A percentile compares a stretch with the other conserved stretches of the same genome.
These are phyloP conservation scores for Cataglyphis cursor DNA, from an alignment of 2,888 invertebrate species.

Conservation along the genomic window DNA sequence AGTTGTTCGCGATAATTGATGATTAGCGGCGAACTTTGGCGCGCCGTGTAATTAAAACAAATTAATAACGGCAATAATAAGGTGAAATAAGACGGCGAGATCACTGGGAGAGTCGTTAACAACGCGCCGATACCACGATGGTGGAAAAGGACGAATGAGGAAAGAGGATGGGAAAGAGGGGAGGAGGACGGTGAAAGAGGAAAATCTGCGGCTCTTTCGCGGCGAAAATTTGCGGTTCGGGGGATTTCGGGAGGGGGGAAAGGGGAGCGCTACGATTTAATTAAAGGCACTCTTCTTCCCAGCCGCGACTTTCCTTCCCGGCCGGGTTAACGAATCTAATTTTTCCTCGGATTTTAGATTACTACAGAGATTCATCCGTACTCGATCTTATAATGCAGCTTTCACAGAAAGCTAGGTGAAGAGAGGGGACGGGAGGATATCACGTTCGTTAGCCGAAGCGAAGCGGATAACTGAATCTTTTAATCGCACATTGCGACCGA, in stretches of 20 bases:
- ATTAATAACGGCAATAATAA: conserved; percentile 78
- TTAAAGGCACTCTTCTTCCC: conserved; percentile 65
- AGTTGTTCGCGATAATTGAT: conserved; percentile 81
- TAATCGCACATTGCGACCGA: conserved; percentile 64
- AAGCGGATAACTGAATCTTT: conserved; percentile 69
- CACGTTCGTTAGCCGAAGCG: conserved; percentile 65
- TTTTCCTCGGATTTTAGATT: conserved; percentile 76
- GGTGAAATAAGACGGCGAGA: conserved; percentile 73
- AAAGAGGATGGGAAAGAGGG: background rate
- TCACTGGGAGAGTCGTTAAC: conserved; percentile 61
- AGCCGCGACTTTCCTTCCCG: conserved; percentile 65
- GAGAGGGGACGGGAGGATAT: conserved; percentile 29
- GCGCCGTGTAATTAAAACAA: conserved; percentile 82
- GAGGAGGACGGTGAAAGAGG: background rate
- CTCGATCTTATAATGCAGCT: conserved; percentile 71
- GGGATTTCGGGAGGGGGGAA: conserved; percentile 22
- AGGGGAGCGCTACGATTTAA: conserved; percentile 72
- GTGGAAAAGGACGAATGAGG: conserved; percentile 19
- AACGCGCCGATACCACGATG: conserved; percentile 31
- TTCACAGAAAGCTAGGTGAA: conserved; percentile 32
- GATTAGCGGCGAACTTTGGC: conserved; percentile 77
- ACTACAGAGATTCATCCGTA: conserved; percentile 69
- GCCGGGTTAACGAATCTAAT: conserved; percentile 76
- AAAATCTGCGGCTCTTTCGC: conserved; percentile 33
- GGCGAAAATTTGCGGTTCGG: conserved; percentile 55